phyloP scores from a whole-genome alignment of 1,140 invertebrate species.

The Drosophila kanapiae region DNA sequence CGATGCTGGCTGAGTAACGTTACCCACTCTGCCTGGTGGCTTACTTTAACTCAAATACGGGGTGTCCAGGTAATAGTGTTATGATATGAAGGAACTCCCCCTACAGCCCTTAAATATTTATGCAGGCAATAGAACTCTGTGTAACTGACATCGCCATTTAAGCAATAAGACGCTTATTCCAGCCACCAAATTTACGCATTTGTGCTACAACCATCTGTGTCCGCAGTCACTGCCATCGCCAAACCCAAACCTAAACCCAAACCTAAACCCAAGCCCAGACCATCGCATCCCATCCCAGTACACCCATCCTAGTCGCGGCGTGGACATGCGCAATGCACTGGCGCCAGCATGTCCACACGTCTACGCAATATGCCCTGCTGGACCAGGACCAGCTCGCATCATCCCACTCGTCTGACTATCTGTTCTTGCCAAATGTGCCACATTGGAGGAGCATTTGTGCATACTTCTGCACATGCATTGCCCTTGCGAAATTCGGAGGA shows the following conservation, averaged over 20 bases:
- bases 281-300: neutral
- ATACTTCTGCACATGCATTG: neutral
- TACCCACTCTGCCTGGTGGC: neutral
- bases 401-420: conserved; percentile 20
- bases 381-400: conserved; percentile 28
- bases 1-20: neutral
- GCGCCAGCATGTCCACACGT: conserved; percentile 44
- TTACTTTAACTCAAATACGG: neutral
- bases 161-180: conserved; percentile 38
- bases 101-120: neutral
- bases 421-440: conserved; percentile 38
- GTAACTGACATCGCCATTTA: conserved; percentile 9
- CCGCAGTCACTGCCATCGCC: conserved; percentile 6
- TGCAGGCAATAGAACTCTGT: neutral
- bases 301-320: conserved; percentile 12
- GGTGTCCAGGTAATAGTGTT: neutral
- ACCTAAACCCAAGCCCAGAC: neutral
- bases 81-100: neutral
- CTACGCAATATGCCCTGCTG: conserved; percentile 33
- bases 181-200: conserved; percentile 61
- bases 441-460: conserved; percentile 22
- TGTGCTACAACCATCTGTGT: conserved; percentile 46
- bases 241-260: neutral
- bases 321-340: conserved; percentile 38
- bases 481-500: neutral